Conservation (phyloP, 2,888 invertebrate genomes). For the Caenorhabditis zanzibari region DNA sequence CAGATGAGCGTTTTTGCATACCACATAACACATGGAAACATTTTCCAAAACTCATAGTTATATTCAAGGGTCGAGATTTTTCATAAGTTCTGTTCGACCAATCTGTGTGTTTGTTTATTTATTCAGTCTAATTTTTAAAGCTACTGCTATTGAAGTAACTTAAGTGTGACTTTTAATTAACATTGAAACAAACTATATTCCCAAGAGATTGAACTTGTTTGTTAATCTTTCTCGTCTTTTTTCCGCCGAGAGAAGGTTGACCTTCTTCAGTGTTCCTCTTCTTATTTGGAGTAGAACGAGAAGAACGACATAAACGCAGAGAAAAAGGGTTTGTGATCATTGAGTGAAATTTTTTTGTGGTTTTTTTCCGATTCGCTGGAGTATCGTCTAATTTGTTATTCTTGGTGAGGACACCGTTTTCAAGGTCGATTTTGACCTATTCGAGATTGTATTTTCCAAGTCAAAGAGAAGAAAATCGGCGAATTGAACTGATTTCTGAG, state of each 20-base stretch:
- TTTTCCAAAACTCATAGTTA: too few species aligned
- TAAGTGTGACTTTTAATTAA: conserved; percentile 6
- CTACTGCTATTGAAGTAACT: background rate
- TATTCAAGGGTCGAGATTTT: too few species aligned
- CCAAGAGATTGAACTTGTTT: conserved; percentile 20
- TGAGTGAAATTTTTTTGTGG: conserved; percentile 9
- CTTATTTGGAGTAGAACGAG: background rate
- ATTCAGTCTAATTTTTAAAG: background rate
- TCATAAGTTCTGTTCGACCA: conserved; percentile 5
- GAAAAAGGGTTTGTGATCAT: conserved; percentile 50
- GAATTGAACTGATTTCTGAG: conserved; percentile 23
- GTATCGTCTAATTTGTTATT: background rate
- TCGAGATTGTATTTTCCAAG: conserved; percentile 1
- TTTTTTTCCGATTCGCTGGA: conserved; percentile 5
- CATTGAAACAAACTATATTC: background rate
- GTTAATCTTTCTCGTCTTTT: conserved; percentile 25
- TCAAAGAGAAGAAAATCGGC: conserved; percentile 11
- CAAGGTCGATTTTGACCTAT: conserved; percentile 36
- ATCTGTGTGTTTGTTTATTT: background rate
- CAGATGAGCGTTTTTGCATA: too few species aligned
- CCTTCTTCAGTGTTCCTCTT: conserved; percentile 26
- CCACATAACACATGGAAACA: too few species aligned
- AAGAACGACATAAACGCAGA: background rate
- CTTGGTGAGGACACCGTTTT: background rate
- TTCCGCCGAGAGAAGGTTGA: background rate